Percentiles rank a stretch among this genome's conserved stretches.
Evolutionary conservation across 2,797 vertebrate genomes (phyloP).

Genomic region (Taenioides sp.): DNA sequence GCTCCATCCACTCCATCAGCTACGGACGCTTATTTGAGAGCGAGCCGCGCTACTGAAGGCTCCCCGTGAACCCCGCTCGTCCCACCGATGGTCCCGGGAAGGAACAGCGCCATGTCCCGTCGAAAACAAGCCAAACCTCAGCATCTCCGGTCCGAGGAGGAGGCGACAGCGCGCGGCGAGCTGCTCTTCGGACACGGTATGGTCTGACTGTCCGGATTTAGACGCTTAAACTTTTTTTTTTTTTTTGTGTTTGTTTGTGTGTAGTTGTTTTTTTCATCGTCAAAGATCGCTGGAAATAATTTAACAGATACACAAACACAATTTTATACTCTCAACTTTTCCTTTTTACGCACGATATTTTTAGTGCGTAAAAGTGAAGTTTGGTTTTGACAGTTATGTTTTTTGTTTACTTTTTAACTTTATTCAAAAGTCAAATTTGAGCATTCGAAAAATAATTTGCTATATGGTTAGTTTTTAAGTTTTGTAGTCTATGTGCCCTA

Average conservation of each 20-base stretch:
- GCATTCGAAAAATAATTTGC: neutral
- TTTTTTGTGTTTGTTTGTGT: neutral
- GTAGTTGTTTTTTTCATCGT: neutral
- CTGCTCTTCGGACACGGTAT: constrained; percentile 81
- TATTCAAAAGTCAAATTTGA: neutral
- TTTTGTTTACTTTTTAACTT: neutral
- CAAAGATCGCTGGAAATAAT: neutral
- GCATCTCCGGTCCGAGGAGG: constrained; percentile 84
- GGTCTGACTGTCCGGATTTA: constrained; percentile 38
- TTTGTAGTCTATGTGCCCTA: neutral
- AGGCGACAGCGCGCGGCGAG: constrained; percentile 55
- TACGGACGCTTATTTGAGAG: constrained; percentile 73
- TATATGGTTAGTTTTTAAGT: neutral
- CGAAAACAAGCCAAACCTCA: constrained; percentile 98
- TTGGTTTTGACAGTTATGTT: neutral
- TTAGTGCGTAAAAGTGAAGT: neutral
- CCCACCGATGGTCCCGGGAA: constrained; percentile 82
- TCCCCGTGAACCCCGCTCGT: constrained; percentile 58
- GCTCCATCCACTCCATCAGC: constrained; percentile 77
- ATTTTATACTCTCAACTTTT: neutral
- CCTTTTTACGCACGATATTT: neutral
- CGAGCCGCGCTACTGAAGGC: constrained; percentile 71
- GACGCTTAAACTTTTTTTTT: constrained; percentile 9
- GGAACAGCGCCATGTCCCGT: constrained; percentile 91
- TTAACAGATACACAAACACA: neutral